phyloP scores from a whole-genome alignment of 2,797 vertebrate genomes.

The Gymnothorax javanicus region DNA sequence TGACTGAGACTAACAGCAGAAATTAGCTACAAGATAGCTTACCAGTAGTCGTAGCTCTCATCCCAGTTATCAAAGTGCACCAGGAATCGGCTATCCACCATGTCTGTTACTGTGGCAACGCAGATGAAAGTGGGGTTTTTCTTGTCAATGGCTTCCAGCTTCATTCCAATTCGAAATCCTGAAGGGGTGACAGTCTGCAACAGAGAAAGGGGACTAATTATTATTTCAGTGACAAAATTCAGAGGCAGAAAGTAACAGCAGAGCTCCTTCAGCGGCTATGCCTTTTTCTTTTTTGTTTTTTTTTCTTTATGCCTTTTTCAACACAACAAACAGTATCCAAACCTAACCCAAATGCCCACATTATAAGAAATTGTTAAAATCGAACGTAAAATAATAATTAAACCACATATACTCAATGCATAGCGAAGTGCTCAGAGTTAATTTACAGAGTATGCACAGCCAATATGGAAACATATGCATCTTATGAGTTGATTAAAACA shows the following conservation, averaged over 20 bases:
- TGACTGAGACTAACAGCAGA: background rate
- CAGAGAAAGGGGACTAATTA: constrained; percentile 32
- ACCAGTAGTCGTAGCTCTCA: constrained; percentile 63
- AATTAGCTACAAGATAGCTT: background rate
- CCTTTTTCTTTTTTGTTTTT: background rate
- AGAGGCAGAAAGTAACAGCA: constrained; percentile 7
- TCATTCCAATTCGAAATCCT: constrained; percentile 64
- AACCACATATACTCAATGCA: too few relatives aligned
- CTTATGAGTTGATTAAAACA: too few relatives aligned
- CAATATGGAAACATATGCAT: too few relatives aligned
- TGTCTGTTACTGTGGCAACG: constrained; percentile 57
- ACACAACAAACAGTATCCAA: constrained; percentile 16
- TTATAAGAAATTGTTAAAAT: background rate
- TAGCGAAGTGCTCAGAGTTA: too few relatives aligned
- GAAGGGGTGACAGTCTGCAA: constrained; percentile 47
- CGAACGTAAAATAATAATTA: too few relatives aligned
- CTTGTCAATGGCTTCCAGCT: constrained; percentile 65
- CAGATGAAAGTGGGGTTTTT: constrained; percentile 59
- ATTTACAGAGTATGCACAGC: too few relatives aligned
- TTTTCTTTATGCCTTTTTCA: background rate
- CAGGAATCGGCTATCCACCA: constrained; percentile 60
- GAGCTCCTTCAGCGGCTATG: background rate
- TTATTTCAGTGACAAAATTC: constrained; percentile 17
- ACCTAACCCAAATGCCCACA: constrained; percentile 20
- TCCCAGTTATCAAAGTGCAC: constrained; percentile 65